A percentile compares a stretch with the other conserved stretches of the same genome.
Evolutionary conservation across 2,113 vertebrate species (phyloP).

Genomic region (Scatophagus argus): DNA sequence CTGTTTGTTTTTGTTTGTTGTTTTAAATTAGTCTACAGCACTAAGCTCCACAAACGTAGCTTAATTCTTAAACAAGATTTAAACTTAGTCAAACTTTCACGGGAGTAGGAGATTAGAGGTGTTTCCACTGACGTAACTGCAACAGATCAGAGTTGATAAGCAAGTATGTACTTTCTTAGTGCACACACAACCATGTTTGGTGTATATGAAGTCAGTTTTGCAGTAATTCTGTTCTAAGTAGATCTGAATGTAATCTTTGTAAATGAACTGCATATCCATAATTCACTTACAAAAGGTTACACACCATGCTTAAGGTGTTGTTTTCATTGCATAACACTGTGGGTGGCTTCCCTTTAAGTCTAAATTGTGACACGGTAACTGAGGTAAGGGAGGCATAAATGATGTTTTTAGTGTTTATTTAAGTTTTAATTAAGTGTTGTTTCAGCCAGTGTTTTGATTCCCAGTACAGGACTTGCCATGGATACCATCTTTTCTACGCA

Average conservation of each 20-base stretch:
- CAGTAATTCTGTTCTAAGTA: background rate
- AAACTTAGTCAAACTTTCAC: conserved; percentile 1
- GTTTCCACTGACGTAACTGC: background rate
- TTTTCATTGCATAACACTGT: background rate
- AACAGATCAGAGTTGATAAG: background rate
- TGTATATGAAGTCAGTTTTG: conserved; percentile 10
- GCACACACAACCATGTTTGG: background rate
- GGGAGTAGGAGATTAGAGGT: background rate
- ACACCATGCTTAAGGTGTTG: background rate
- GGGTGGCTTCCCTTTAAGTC: background rate
- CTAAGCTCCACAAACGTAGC: background rate
- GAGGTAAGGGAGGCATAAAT: background rate
- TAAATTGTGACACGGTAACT: background rate
- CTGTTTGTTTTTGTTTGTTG: background rate
- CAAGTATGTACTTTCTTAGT: background rate
- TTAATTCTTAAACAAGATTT: background rate
- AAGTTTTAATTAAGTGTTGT: background rate
- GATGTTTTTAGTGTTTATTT: background rate
- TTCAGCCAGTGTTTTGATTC: conserved; percentile 22
- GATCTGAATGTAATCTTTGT: background rate
- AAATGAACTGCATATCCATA: background rate
- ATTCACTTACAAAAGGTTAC: background rate
- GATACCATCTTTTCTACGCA: conserved; percentile 31
- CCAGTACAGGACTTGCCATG: conserved; percentile 50
- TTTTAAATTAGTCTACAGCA: background rate